Conservation (phyloP, 2,113 vertebrate genomes). For the Microcebus lehilahytsara region DNA sequence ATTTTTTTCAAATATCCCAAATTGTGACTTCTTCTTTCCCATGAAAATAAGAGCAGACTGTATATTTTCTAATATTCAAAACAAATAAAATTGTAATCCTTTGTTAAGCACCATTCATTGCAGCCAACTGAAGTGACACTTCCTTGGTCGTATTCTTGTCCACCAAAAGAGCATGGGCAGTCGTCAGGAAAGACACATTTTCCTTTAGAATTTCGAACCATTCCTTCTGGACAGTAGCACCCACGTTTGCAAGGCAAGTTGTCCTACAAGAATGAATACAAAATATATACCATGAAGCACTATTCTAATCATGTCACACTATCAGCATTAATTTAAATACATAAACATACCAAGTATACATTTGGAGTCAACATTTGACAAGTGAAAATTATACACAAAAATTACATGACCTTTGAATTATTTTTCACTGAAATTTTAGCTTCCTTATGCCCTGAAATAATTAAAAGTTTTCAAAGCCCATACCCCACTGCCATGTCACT, state of each 20-base stretch:
- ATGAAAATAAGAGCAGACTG: background rate
- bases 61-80: background rate
- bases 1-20: background rate
- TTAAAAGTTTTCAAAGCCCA: background rate
- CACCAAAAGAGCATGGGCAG: conserved; percentile 79
- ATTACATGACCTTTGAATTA: background rate
- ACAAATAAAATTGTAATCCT: background rate
- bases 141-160: conserved; percentile 74
- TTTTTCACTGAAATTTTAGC: background rate
- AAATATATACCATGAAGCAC: background rate
- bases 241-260: conserved; percentile 74
- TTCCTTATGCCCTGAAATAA: background rate
- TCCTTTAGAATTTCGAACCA: conserved; percentile 76
- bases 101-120: conserved; percentile 72
- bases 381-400: background rate
- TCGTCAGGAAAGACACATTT: conserved; percentile 72
- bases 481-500: background rate
- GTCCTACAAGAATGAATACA: conserved; percentile 35
- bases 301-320: background rate
- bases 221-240: conserved; percentile 78
- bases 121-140: conserved; percentile 72
- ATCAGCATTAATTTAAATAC: background rate
- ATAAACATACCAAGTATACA: background rate
- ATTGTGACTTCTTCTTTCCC: background rate
- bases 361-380: background rate